Evolutionary conservation across 2,113 vertebrate genomes (phyloP), one percentile per base, ranked within the genome.

Genomic region (Colistium nudipinnis): DNA sequence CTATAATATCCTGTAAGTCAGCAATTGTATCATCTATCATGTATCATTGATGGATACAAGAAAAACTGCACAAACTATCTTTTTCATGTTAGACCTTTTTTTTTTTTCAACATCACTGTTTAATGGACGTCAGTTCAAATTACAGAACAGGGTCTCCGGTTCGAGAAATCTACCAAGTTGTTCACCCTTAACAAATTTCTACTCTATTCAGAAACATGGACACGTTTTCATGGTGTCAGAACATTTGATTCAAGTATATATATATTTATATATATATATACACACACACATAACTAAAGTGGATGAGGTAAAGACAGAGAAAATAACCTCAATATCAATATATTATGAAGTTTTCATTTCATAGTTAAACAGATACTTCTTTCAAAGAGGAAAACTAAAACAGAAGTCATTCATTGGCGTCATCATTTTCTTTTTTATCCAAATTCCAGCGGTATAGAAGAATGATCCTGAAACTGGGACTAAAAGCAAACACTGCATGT

Each of bases 371-470:
- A 78, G 31, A 74, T 24, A 70, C 51, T 41, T 80, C 70, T 82
- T 78, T 51, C 68, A 79, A 78, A 87, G 63, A 76, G 62, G 86
- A 75, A 83, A 78, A 72, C 54, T 10, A 69, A 84, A 83, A 83
- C 75, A 70, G 72, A 67, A 83, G 84, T 91, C 91, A 92, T 91
- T 93, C 92, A 91, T 90, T 89, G 88, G 85, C 87, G 87, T 92
- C 89, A 81, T 85, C 89, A 78, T 78, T 86, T 67, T 63, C 55
- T 65, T 64, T 73, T 66, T 70, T 66, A 78, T 84, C 76, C 86
- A 84, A 80, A 84, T 87, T 78, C 79, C 80, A 87, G 82, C 83
- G 83, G 83, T 64, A 76, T 14, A 70, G 71, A 70, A 59, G 64
- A 76, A 71, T 60, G 38, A 74, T 39, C 68, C 67, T 78, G 74